A percentile compares a stretch with the other conserved stretches of the same genome.
Evolutionary conservation across 1,140 invertebrate genomes (phyloP).

Genomic region (Pseudomyrmex cubaensis): DNA sequence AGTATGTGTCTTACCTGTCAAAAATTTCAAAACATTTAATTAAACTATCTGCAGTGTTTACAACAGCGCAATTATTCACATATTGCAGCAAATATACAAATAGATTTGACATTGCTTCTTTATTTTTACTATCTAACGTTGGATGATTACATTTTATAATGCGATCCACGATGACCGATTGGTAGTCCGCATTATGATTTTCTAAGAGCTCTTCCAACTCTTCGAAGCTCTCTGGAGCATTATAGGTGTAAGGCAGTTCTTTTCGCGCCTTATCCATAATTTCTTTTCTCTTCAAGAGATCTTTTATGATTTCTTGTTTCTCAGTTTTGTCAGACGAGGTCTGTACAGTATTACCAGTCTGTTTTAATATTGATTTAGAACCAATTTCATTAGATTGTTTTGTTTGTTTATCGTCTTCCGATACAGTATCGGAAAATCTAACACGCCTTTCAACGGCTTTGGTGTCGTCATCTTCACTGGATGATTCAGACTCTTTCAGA

Average conservation of each 20-base stretch:
- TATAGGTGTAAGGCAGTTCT: conserved; percentile 90
- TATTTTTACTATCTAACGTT: conserved; percentile 91
- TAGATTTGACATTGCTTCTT: conserved; percentile 90
- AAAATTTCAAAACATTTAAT: conserved; percentile 87
- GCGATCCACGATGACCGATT: conserved; percentile 90
- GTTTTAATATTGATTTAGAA: conserved; percentile 58
- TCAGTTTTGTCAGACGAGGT: conserved; percentile 37
- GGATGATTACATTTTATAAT: conserved; percentile 95
- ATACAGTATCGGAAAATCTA: conserved; percentile 26
- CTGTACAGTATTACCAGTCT: conserved; percentile 61
- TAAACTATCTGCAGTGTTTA: conserved; percentile 84
- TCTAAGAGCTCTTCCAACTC: conserved; percentile 88
- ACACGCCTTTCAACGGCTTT: conserved; percentile 49
- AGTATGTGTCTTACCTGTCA: conserved; percentile 76
- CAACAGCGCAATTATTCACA: conserved; percentile 87
- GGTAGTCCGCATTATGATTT: conserved; percentile 87
- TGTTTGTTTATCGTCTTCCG: conserved; percentile 19
- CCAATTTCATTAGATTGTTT: conserved; percentile 24
- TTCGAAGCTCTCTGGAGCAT: conserved; percentile 89
- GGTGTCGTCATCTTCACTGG: conserved; percentile 79
- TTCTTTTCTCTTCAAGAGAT: conserved; percentile 83
- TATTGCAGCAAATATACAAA: conserved; percentile 92
- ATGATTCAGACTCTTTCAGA: conserved; percentile 81
- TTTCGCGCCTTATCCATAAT: conserved; percentile 87
- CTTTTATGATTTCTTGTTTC: conserved; percentile 75